Evolutionary conservation across 2,797 vertebrate species (phyloP), one percentile per base, ranked within the genome.

Genomic region (Cuniculus paca): DNA sequence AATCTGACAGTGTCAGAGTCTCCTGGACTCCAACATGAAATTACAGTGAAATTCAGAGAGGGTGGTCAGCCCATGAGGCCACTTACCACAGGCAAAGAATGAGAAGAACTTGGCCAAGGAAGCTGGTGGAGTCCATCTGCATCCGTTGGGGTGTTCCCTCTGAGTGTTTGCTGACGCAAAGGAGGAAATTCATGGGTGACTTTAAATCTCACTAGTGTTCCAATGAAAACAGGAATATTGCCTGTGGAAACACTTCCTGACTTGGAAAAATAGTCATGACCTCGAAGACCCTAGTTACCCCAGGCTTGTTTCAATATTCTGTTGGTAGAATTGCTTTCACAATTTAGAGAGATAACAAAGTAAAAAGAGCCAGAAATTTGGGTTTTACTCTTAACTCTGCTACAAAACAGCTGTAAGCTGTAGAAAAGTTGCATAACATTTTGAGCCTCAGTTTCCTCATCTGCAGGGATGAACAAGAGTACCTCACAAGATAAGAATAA

Each of bases 251-350:
- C 78, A 94, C 22, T 63, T 82, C 74, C 90, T 97, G 96, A 92
- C 48, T 96, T 20, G 45, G 95, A 94, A 97, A 97, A 97, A 97
- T 68, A 96, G 80, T 84, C 54, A 77, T 7, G 13, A 94, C 93
- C 95, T 93, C 80, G 16, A 88, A 94, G 52, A 80, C 58, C 70
- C 39, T 77, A 83, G 52, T 50, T 63, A 63, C 60, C 87, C 48
- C 45, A 52, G 24, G 50, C 78, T 20, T 31, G 52, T 86, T 74
- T n/a, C 86, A 75, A 2, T 48, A 31, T 42, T 94, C 34, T 13
- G 3, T 77, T 54, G 52, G 56, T 80, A 77, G 39, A 80, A 74
- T 24, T 81, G 26, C 31, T 65, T 63, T 93, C 82, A 24, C 17
- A 39, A 7, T 42, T 70, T 6, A 26, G 52, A 94, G 26, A 80